These are phyloP conservation scores for Chlorospingus semifuscus DNA, from an alignment of 2,797 vertebrate species.

Conservation along the genomic window DNA sequence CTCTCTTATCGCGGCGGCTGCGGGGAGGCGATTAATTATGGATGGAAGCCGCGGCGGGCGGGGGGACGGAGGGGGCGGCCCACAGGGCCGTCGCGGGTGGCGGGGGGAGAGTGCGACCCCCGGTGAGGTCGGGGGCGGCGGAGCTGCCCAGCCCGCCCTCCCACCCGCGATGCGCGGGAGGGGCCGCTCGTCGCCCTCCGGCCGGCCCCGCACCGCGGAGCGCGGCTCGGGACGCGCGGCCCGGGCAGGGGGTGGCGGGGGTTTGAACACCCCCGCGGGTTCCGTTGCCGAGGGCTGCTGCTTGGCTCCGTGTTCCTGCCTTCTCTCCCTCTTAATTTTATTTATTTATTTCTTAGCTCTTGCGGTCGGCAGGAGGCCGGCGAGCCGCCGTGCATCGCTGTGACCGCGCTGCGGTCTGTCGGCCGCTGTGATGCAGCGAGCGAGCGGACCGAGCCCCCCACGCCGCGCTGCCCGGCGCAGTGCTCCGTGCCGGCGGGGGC, in stretches of 20 bases:
- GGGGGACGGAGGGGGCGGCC: neutral
- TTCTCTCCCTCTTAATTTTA: neutral
- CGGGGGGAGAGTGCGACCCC: neutral
- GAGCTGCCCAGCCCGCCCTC: no score
- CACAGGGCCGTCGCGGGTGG: neutral
- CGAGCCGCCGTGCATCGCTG: neutral
- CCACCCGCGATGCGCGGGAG: neutral
- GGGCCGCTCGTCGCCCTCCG: neutral
- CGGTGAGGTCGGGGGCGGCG: neutral
- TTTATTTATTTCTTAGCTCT: neutral
- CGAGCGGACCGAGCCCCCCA: neutral
- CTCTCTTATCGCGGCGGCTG: slow-evolving; percentile 43
- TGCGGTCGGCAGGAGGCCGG: neutral
- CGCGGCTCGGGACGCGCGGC: neutral
- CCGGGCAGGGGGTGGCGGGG: neutral
- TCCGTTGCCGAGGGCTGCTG: neutral
- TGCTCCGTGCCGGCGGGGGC: no score
- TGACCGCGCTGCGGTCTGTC: neutral
- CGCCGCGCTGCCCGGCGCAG: no score
- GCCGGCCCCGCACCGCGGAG: neutral
- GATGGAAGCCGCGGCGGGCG: neutral
- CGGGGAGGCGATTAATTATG: slow-evolving; percentile 79
- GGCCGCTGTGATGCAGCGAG: neutral
- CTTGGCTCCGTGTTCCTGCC: no score
- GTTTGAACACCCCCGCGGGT: neutral